phyloP scores from a whole-genome alignment of 2,113 vertebrate species.

The Ceratotherium simum region DNA sequence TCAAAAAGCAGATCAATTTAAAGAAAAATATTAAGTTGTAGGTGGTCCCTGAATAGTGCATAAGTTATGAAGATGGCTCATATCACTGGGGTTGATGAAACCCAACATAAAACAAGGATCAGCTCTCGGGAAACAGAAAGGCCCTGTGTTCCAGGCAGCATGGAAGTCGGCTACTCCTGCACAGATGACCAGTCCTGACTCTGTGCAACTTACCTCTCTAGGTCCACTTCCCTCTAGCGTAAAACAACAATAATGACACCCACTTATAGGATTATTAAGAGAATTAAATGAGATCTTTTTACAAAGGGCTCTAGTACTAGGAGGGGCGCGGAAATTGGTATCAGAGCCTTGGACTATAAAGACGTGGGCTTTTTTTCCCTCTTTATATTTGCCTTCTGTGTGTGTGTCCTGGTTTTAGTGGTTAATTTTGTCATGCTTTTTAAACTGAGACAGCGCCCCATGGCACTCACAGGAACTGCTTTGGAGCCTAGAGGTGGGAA shows the following conservation, averaged over 20 bases:
- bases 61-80: not conserved
- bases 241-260: not conserved
- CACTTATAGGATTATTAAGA: not conserved
- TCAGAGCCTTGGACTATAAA: not conserved
- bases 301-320: not conserved
- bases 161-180: too few relatives aligned
- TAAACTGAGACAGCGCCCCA: not conserved
- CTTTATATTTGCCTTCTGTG: not conserved
- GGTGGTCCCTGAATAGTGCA: not conserved
- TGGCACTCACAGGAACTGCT: not conserved
- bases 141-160: not conserved
- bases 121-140: not conserved
- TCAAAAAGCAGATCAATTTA: not conserved
- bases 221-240: not conserved
- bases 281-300: not conserved
- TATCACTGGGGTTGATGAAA: not conserved
- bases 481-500: not conserved
- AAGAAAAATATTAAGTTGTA: not conserved
- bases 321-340: not conserved
- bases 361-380: rapidly evolving
- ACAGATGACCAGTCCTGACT: not conserved
- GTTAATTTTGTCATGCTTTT: not conserved
- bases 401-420: not conserved
- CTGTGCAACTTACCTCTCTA: not conserved
- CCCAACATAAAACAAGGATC: not conserved